Percentiles rank a stretch among this genome's conserved stretches.
Conservation (phyloP, 64 coral and sea anemone genomes). For the Montipora foliosa region DNA sequence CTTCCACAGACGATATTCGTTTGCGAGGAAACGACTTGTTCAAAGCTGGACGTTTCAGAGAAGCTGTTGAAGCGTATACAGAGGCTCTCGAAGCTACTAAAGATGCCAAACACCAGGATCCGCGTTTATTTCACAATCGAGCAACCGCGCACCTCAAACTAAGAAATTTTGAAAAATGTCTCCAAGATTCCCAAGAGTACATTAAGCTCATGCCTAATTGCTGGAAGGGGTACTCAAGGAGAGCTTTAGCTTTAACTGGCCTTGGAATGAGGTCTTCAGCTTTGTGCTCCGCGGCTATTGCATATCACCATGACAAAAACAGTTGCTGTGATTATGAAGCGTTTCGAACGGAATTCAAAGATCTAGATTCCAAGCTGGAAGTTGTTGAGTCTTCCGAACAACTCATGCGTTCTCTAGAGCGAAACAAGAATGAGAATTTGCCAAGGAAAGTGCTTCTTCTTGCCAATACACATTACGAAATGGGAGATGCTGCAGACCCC, state of each 20-base stretch:
- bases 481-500: background rate
- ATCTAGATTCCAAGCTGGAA: constrained; percentile 1
- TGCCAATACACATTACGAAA: background rate
- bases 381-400: background rate
- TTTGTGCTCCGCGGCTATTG: constrained; percentile 48
- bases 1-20: background rate
- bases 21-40: background rate
- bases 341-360: background rate
- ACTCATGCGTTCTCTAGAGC: background rate
- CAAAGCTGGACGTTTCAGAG: background rate
- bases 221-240: constrained; percentile 64
- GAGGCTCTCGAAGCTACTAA: background rate
- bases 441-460: background rate
- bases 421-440: background rate
- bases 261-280: background rate
- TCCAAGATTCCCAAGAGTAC: constrained; percentile 51
- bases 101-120: background rate
- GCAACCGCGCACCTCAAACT: constrained; percentile 57
- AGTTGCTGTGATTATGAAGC: constrained; percentile 14
- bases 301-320: background rate
- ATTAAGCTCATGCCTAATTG: constrained; percentile 27
- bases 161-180: constrained; percentile 30
- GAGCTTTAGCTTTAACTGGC: constrained; percentile 44
- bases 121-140: constrained; percentile 46
- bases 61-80: constrained; percentile 40